These are phyloP conservation scores for Pyrgilauda ruficollis DNA, from an alignment of 2,113 vertebrate genomes.

Conservation along the genomic window DNA sequence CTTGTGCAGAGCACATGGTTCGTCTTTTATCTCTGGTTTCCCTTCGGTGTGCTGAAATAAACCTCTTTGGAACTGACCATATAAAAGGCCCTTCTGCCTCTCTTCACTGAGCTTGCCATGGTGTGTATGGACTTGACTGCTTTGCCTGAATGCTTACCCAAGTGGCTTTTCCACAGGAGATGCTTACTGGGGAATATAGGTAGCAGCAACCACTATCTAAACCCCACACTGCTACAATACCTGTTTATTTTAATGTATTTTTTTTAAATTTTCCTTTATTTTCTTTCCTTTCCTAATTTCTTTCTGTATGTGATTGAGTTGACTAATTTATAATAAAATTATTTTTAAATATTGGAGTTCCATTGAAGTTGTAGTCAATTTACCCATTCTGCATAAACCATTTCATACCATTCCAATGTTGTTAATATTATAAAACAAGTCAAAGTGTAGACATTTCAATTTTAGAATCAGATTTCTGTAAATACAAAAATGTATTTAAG, in stretches of 20 bases:
- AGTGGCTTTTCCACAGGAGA: too few species aligned
- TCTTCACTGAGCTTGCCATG: too few species aligned
- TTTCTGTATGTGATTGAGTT: not conserved
- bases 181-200: too few species aligned
- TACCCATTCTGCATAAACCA: not conserved
- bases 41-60: too few species aligned
- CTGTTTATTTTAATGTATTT: not conserved
- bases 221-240: not conserved
- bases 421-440: not conserved
- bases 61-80: too few species aligned
- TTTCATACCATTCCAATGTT: not conserved
- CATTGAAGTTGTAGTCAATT: not conserved
- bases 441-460: not conserved
- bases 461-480: not conserved
- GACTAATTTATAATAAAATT: not conserved
- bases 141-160: too few species aligned
- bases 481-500: slow-evolving; percentile 11
- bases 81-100: too few species aligned
- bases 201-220: too few species aligned
- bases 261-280: not conserved
- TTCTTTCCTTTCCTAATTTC: not conserved
- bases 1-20: too few species aligned
- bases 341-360: not conserved
- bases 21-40: too few species aligned
- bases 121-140: too few species aligned